Base-by-base conservation (phyloP, 2,797 vertebrate species). In the Phataginus tricuspis region DNA sequence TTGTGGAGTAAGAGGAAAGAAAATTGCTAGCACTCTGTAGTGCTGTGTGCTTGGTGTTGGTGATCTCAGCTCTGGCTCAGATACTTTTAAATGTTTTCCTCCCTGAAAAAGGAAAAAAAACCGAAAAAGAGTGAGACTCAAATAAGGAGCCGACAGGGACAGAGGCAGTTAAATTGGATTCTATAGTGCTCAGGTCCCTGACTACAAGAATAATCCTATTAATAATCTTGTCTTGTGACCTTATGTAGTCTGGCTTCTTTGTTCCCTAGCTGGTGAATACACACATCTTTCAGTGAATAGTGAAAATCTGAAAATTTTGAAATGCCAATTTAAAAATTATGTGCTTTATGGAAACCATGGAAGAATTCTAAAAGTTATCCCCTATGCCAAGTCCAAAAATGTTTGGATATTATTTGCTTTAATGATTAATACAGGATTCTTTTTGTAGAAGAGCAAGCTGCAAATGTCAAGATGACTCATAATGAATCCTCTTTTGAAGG, bases 271-370 rank as follows among this genome's bases (percentile, higher is more conserved):
- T 96, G 39, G 42, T 80, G 86, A 94, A 79, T 51, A 55, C 21
- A 83, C 18, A 57, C 5, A 25, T 72, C 71, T 95, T 90, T 90
- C 79, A 72, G 15, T 64, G 82, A 87, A 82, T 18, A 79, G 57
- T 87, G 45, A 74, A 86, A 93, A 94, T 86, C 55, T 93, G 91
- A 96, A 98, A 85, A 94, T 0, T 93, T 91, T 96, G 90, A 98
- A 98, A 98, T 96, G 87, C 94, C 95, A 98, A 90, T 37, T 96
- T 98, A 92, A 96, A 98, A 98, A 97, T 97, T 74, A 96, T 85
- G 97, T 97, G 94, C 87, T 98, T 98, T 97, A 90, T 94, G 86
- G 93, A 11, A 51, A 97, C 69, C 61, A 39, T 34, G 0, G 5
- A 96, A 94, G 87, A 49, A 96, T 97, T 96, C 66, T 80, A 84